Evolutionary conservation across 1,140 invertebrate genomes (phyloP).

Genomic region (Bombus fervidus): DNA sequence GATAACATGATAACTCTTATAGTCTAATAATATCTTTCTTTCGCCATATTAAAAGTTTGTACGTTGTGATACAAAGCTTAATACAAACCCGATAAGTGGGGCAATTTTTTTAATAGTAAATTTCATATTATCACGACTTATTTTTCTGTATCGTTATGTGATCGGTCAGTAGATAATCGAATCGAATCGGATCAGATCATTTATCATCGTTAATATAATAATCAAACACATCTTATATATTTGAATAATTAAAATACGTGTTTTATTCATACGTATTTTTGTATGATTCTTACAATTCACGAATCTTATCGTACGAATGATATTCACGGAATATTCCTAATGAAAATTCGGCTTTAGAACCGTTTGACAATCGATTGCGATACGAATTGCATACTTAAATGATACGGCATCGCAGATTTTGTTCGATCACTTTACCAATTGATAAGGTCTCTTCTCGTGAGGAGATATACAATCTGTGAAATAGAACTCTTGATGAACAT

Average conservation of each 20-base stretch:
- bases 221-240: not conserved
- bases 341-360: too few relatives aligned
- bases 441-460: not conserved
- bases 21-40: not conserved
- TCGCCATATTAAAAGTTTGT: not conserved
- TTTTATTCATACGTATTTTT: too few relatives aligned
- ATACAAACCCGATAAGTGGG: not conserved
- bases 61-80: not conserved
- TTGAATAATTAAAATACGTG: not conserved
- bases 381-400: not conserved
- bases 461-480: not conserved
- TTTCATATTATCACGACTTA: not conserved
- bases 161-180: not conserved
- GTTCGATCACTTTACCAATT: not conserved
- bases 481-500: slow-evolving; percentile 13
- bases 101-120: not conserved
- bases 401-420: not conserved
- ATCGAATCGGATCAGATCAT: not conserved
- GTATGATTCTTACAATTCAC: not conserved
- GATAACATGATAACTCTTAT: slow-evolving; percentile 10
- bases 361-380: not conserved
- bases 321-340: not conserved
- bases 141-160: not conserved
- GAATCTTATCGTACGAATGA: too few relatives aligned
- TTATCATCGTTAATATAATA: not conserved